phyloP scores from a whole-genome alignment of 64 coral and sea anemone species.

The Stichodactyla mertensii region DNA sequence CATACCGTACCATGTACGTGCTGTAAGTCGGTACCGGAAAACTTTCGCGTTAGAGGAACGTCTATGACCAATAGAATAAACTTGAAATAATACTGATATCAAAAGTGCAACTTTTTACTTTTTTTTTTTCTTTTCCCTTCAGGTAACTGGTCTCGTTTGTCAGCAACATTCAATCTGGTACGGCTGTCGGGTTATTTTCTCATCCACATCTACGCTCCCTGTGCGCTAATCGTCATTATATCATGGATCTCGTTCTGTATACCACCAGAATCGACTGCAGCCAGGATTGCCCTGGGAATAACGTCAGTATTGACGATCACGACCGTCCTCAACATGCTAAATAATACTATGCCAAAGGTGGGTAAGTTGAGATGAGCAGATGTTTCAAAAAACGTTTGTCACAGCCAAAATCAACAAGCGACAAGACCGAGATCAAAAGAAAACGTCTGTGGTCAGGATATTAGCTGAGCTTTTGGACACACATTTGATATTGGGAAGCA shows the following conservation, averaged over 20 bases:
- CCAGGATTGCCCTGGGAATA: constrained; percentile 80
- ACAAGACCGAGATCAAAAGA: too few species aligned
- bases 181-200: constrained; percentile 88
- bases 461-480: too few species aligned
- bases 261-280: constrained; percentile 85
- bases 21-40: too few species aligned
- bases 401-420: too few species aligned
- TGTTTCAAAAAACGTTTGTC: neutral
- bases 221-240: constrained; percentile 87
- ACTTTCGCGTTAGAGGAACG: too few species aligned
- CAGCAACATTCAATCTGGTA: constrained; percentile 49
- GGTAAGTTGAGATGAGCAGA: neutral
- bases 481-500: too few species aligned
- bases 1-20: too few species aligned
- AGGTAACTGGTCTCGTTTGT: constrained; percentile 91
- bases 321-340: constrained; percentile 85
- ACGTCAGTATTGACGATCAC: constrained; percentile 85
- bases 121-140: constrained; percentile 8
- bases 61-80: too few species aligned
- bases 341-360: constrained; percentile 92
- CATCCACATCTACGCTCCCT: constrained; percentile 93
- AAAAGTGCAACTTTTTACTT: neutral
- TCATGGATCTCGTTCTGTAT: constrained; percentile 99
- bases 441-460: too few species aligned
- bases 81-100: too few species aligned